Conservation (phyloP, 2,113 vertebrate species). For the Pavo muticus region DNA sequence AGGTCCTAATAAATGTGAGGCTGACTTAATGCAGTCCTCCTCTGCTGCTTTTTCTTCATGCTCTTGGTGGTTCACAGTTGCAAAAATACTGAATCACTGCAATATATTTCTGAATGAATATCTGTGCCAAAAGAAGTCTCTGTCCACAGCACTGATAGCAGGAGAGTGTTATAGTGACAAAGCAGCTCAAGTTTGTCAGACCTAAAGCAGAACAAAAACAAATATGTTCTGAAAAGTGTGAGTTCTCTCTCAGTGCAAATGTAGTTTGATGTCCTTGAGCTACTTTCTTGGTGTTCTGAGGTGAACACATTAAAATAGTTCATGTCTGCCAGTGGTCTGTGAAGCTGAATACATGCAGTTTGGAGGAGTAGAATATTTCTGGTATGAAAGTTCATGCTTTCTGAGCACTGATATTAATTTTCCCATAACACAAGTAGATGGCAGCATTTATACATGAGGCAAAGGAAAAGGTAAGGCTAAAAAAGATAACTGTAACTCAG, state of each 20-base stretch:
- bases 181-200: not conserved
- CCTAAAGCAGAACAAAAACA: not conserved
- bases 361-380: not conserved
- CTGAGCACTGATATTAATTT: not conserved
- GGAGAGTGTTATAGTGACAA: too few species aligned
- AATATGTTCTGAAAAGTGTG: not conserved
- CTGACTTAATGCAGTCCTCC: not conserved
- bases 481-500: not conserved
- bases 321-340: not conserved
- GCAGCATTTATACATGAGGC: not conserved
- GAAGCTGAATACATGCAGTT: not conserved
- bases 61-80: not conserved
- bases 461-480: not conserved
- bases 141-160: not conserved
- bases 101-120: not conserved
- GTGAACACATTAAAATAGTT: not conserved
- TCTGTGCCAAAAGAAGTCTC: not conserved
- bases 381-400: not conserved
- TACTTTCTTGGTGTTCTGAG: not conserved
- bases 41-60: not conserved
- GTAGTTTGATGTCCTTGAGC: not conserved
- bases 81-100: not conserved
- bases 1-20: not conserved
- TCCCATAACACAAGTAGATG: not conserved
- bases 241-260: not conserved